Conservation (phyloP, 2,888 invertebrate species). For the Callyntrura guangdongensis region DNA sequence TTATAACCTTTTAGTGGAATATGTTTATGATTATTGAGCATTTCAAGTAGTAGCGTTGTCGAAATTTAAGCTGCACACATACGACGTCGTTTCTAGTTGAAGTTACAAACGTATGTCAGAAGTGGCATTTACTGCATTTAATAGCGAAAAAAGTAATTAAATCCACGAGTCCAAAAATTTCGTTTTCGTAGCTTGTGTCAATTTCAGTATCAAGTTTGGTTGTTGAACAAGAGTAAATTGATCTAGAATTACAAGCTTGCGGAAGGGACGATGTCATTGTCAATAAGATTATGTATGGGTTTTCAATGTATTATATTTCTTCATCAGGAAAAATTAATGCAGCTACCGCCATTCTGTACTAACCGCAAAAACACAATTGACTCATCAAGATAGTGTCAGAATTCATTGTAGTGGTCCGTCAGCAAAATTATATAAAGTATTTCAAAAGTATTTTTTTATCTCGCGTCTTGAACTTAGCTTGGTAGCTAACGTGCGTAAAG, state of each 20-base stretch:
- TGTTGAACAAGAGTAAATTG: too few relatives aligned
- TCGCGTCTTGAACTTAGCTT: background rate
- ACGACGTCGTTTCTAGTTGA: background rate
- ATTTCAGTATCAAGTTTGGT: background rate
- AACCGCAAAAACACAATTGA: too few relatives aligned
- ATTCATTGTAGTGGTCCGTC: too few relatives aligned
- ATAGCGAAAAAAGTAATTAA: background rate
- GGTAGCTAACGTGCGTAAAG: background rate
- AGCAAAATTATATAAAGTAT: background rate
- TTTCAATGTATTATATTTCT: background rate
- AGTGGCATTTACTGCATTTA: background rate
- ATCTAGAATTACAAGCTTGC: too few relatives aligned
- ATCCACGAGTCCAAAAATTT: constrained; percentile 37
- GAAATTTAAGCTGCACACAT: constrained; percentile 26
- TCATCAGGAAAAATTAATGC: background rate
- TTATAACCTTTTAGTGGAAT: constrained; percentile 17
- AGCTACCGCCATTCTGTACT: background rate
- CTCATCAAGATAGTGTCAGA: too few relatives aligned
- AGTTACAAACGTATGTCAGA: constrained; percentile 8
- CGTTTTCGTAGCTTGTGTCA: background rate
- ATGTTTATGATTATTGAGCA: background rate
- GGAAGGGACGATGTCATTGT: background rate
- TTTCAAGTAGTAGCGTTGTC: background rate
- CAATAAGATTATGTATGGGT: background rate
- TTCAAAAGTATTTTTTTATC: background rate